These are phyloP conservation scores for Erythrocebus patas DNA, from an alignment of 2,113 vertebrate species.

Conservation along the genomic window DNA sequence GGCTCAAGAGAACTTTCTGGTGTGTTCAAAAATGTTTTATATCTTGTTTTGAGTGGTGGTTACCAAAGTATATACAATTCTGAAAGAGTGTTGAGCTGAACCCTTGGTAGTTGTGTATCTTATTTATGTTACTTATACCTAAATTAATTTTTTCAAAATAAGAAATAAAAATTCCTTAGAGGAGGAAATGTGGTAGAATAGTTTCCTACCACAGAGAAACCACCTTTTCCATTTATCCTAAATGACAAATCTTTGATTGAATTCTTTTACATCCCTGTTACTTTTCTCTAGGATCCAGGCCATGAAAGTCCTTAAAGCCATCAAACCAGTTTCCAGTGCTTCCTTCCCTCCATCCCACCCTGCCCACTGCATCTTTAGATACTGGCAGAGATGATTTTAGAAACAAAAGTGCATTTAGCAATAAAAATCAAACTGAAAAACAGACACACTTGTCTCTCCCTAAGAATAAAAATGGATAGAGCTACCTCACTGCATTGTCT, in stretches of 20 bases:
- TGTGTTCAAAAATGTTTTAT: neutral
- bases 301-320: neutral
- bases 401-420: neutral
- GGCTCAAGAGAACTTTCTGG: neutral
- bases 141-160: neutral
- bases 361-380: neutral
- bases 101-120: neutral
- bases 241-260: neutral
- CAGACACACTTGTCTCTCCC: neutral
- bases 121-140: neutral
- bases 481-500: rapidly evolving
- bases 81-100: neutral
- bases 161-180: neutral
- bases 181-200: neutral
- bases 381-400: neutral
- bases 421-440: neutral
- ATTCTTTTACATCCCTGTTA: neutral
- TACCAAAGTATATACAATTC: neutral
- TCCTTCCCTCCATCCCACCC: neutral
- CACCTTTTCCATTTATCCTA: neutral
- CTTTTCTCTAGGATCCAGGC: neutral
- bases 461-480: neutral
- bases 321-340: neutral
- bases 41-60: neutral
- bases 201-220: neutral